phyloP scores from a whole-genome alignment of 2,113 vertebrate species.

The Chaetops frenatus region DNA sequence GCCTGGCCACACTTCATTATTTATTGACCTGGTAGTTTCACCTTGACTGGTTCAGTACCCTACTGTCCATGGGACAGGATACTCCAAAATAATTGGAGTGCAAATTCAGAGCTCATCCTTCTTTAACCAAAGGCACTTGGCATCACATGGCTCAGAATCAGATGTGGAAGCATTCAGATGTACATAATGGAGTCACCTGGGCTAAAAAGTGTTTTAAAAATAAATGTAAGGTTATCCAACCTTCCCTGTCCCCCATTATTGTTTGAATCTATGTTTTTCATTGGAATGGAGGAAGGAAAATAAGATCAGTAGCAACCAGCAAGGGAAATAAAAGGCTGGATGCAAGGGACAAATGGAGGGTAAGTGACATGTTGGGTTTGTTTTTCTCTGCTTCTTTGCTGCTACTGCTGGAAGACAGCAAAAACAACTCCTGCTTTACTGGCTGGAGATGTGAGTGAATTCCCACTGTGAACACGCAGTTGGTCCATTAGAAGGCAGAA shows the following conservation, averaged over 20 bases:
- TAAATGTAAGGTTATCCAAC: background rate
- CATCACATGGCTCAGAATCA: background rate
- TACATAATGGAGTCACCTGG: background rate
- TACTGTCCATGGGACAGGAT: background rate
- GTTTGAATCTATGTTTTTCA: background rate
- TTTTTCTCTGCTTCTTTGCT: slow-evolving; percentile 13
- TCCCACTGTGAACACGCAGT: slow-evolving; percentile 26
- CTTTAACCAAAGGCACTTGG: background rate
- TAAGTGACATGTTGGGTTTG: background rate
- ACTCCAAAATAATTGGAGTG: background rate
- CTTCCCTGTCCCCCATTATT: background rate
- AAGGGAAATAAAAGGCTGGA: background rate
- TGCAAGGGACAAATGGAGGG: slow-evolving; percentile 51
- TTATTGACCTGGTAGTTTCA: background rate
- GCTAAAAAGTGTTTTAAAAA: background rate
- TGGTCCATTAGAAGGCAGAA: slow-evolving; percentile 38
- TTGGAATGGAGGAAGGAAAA: background rate
- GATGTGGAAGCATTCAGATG: background rate
- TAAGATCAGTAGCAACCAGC: background rate
- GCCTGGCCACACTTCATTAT: fast-evolving
- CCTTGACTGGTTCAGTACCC: background rate
- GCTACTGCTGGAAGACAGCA: slow-evolving; percentile 44
- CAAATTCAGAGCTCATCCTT: background rate
- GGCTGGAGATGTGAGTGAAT: slow-evolving; percentile 31
- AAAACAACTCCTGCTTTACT: slow-evolving; percentile 38